Evolutionary conservation across 2,888 invertebrate genomes (phyloP).

Genomic region (Idaea aversata): DNA sequence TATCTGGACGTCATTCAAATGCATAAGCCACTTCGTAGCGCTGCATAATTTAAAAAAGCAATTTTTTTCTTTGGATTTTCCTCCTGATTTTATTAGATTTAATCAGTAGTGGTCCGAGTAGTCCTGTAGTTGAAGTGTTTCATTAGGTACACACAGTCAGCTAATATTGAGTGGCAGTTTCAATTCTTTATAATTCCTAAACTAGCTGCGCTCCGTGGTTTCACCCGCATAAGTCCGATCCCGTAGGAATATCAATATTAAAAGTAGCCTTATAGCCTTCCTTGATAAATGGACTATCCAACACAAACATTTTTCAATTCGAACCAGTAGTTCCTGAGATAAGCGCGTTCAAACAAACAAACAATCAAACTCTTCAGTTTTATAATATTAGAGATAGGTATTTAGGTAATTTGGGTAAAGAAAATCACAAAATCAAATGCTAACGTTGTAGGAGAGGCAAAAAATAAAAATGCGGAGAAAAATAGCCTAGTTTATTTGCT

Average conservation of each 20-base stretch:
- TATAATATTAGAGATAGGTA: no score
- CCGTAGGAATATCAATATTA: not conserved
- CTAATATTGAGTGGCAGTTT: no score
- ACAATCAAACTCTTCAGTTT: no score
- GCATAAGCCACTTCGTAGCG: not conserved
- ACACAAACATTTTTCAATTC: no score
- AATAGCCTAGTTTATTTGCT: slow-evolving; percentile 46
- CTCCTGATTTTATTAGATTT: not conserved
- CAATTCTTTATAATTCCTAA: slow-evolving; percentile 18
- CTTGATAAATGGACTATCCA: no score
- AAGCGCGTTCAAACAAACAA: no score
- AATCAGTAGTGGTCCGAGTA: not conserved
- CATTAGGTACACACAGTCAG: not conserved
- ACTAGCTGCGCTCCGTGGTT: slow-evolving; percentile 8
- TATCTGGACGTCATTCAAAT: slow-evolving; percentile 8
- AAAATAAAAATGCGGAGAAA: slow-evolving; percentile 43
- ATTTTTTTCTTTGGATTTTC: not conserved
- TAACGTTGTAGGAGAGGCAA: slow-evolving; percentile 26
- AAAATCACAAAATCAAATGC: slow-evolving; percentile 46
- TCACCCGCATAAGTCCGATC: not conserved
- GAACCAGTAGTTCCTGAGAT: no score
- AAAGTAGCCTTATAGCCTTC: not conserved
- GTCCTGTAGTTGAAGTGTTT: not conserved
- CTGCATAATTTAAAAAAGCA: not conserved
- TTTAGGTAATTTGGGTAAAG: no score